Percentiles rank a stretch among this genome's conserved stretches.
These are phyloP conservation scores for Eleutherodactylus coqui DNA, from an alignment of 2,797 vertebrate species.

Conservation along the genomic window DNA sequence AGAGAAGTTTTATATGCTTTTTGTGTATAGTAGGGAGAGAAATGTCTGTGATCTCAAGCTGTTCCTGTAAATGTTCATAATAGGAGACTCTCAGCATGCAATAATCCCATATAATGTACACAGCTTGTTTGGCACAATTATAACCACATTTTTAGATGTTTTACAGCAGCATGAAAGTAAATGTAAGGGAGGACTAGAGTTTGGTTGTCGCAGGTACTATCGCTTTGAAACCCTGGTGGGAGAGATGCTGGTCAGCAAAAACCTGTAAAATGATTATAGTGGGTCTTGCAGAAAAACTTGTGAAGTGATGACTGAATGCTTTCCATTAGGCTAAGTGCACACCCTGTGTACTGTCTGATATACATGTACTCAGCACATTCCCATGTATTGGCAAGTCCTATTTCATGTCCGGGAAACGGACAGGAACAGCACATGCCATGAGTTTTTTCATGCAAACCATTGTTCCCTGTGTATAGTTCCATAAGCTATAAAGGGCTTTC, in stretches of 20 bases:
- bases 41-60: neutral
- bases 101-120: conserved; percentile 12
- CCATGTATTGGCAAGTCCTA: no score
- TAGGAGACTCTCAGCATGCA: conserved; percentile 6
- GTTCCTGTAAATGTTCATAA: neutral
- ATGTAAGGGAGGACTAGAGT: neutral
- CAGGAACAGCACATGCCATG: no score
- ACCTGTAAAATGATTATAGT: neutral
- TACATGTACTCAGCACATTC: no score
- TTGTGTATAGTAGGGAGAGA: neutral
- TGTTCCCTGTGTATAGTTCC: no score
- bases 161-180: neutral
- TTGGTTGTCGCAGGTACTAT: neutral
- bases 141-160: neutral
- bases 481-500: no score
- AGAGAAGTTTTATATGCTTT: neutral
- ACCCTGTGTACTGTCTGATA: no score
- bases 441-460: no score
- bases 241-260: neutral
- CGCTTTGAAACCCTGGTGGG: neutral
- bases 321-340: neutral
- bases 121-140: neutral
- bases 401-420: no score
- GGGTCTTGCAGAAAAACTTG: neutral
- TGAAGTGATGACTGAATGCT: neutral